Conservation (phyloP, 2,797 vertebrate genomes). For the Danio choprae region DNA sequence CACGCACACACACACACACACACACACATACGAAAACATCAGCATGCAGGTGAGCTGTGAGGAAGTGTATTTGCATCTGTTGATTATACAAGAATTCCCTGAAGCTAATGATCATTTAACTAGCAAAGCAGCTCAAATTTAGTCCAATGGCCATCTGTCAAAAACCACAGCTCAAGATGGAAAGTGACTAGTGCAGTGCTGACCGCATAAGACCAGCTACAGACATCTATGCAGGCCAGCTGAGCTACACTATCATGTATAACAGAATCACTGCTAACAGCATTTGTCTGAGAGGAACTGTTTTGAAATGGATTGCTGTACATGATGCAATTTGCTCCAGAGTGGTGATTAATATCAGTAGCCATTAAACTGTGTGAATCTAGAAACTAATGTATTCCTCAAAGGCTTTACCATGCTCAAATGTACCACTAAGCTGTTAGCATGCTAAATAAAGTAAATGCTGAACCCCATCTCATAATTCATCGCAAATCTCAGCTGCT, state of each 20-base stretch:
- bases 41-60: conserved; percentile 11
- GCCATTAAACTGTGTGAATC: background rate
- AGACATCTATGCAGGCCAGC: background rate
- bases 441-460: background rate
- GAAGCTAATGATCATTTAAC: conserved; percentile 31
- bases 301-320: background rate
- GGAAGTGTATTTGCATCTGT: background rate
- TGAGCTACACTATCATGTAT: background rate
- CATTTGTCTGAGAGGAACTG: background rate
- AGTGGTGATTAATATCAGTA: background rate
- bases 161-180: background rate
- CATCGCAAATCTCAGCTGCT: background rate
- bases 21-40: background rate
- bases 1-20: background rate
- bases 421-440: background rate
- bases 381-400: background rate
- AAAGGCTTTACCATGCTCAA: background rate
- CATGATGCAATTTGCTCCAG: background rate
- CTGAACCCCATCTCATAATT: background rate
- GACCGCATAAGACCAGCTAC: background rate
- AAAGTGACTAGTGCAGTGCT: background rate
- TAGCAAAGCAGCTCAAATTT: conserved; percentile 35
- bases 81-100: conserved; percentile 11
- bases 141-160: conserved; percentile 58
- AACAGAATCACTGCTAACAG: background rate